phyloP scores from a whole-genome alignment of 2,888 invertebrate species.

The Nephrotoma appendiculata region DNA sequence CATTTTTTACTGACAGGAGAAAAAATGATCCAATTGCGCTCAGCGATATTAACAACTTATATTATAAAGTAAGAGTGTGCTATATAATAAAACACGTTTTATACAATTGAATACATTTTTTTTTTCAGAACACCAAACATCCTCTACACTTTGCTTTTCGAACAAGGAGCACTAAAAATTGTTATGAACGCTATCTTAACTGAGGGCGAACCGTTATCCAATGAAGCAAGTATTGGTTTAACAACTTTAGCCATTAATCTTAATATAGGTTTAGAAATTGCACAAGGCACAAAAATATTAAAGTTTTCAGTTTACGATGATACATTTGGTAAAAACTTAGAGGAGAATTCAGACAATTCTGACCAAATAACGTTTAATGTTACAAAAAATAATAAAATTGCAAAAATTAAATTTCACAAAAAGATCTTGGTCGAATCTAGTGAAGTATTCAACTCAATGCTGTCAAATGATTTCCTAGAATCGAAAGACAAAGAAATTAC shows the following conservation, averaged over 20 bases:
- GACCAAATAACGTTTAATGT: not conserved
- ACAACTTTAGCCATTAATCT: constrained; percentile 23
- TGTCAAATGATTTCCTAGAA: constrained; percentile 30
- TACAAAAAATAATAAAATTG: not conserved
- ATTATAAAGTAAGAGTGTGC: constrained; percentile 20
- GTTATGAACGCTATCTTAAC: constrained; percentile 25
- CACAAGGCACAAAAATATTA: constrained; percentile 20
- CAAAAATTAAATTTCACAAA: constrained; percentile 22
- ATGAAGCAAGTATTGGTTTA: constrained; percentile 28
- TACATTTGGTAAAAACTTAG: not conserved
- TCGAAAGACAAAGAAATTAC: constrained; percentile 28
- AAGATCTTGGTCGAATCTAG: constrained; percentile 26
- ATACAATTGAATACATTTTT: not conserved
- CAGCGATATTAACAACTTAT: constrained; percentile 28
- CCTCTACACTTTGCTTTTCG: constrained; percentile 26
- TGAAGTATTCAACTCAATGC: constrained; percentile 32
- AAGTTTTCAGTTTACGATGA: not conserved
- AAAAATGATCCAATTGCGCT: constrained; percentile 23
- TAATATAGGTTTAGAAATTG: constrained; percentile 20
- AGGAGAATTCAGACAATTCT: not conserved
- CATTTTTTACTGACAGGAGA: constrained; percentile 24
- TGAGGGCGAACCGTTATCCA: constrained; percentile 21
- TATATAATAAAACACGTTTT: not conserved
- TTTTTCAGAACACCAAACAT: constrained; percentile 20
- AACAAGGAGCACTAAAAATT: constrained; percentile 25